These are phyloP conservation scores for Coryphaenoides rupestris DNA, from an alignment of 2,113 vertebrate species.

Conservation along the genomic window DNA sequence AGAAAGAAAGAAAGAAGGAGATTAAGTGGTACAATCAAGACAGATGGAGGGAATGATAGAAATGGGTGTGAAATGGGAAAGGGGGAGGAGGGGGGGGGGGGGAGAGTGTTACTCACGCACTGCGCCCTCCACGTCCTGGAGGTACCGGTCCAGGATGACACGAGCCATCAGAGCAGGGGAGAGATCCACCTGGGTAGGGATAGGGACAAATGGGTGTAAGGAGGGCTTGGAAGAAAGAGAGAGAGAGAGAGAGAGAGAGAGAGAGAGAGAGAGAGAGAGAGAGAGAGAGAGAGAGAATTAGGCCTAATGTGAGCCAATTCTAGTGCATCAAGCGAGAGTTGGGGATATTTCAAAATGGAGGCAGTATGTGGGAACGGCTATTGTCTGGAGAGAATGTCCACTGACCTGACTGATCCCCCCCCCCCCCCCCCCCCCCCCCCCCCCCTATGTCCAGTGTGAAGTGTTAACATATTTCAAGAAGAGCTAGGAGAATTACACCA, in stretches of 20 bases:
- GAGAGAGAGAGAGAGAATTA: constrained; percentile 16
- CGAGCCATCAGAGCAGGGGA: constrained; percentile 93
- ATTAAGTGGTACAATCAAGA: constrained; percentile 55
- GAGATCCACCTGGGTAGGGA: constrained; percentile 83
- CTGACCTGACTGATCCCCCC: too few species aligned
- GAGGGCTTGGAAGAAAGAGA: background rate
- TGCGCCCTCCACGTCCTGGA: constrained; percentile 79
- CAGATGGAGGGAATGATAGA: constrained; percentile 41
- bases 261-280: too few species aligned
- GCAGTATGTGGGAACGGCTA: constrained; percentile 16
- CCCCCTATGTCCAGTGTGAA: constrained; percentile 27
- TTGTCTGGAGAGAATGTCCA: constrained; percentile 28
- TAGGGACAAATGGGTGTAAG: constrained; percentile 12
- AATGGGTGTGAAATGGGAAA: constrained; percentile 20
- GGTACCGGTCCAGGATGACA: constrained; percentile 85
- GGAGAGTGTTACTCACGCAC: constrained; percentile 82
- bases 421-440: too few species aligned
- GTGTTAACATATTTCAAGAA: constrained; percentile 30
- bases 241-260: too few species aligned
- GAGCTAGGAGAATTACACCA: constrained; percentile 18
- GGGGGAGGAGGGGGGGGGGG: too few species aligned
- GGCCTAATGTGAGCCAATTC: too few species aligned
- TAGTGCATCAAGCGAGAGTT: too few species aligned
- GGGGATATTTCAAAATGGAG: constrained; percentile 24
- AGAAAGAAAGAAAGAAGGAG: constrained; percentile 46